Evolutionary conservation across 2,113 vertebrate species (phyloP).

Genomic region (Takifugu flavidus): DNA sequence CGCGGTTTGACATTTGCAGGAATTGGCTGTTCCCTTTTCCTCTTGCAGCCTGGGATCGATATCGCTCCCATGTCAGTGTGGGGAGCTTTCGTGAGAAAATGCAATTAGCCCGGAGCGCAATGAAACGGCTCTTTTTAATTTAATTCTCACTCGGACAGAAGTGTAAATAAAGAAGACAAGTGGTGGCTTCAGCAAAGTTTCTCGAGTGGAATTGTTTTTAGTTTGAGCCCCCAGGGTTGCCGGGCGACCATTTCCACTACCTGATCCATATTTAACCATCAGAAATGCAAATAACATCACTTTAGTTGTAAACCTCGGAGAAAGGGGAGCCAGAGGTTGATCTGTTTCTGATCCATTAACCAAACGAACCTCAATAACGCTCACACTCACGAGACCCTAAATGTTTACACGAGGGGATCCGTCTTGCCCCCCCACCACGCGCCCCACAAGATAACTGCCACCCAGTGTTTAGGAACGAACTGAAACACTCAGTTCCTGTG

Average conservation of each 20-base stretch:
- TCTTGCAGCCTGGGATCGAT: constrained; percentile 4
- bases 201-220: no score
- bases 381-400: no score
- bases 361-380: background rate
- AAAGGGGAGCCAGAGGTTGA: background rate
- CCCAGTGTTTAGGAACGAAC: no score
- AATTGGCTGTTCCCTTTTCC: background rate
- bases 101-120: background rate
- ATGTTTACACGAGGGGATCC: no score
- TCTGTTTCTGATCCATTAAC: background rate
- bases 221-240: no score
- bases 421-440: no score
- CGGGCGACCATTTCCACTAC: no score
- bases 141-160: no score
- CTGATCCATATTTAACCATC: background rate
- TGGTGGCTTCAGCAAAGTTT: no score
- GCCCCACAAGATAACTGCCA: background rate
- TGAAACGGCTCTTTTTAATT: background rate
- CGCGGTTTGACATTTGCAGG: constrained; percentile 10
- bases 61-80: background rate
- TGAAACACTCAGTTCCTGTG: background rate
- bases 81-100: background rate
- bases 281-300: background rate
- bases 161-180: no score
- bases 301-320: background rate